Base-by-base conservation (phyloP, 2,888 invertebrate genomes). In the Zeuzera pyrina region DNA sequence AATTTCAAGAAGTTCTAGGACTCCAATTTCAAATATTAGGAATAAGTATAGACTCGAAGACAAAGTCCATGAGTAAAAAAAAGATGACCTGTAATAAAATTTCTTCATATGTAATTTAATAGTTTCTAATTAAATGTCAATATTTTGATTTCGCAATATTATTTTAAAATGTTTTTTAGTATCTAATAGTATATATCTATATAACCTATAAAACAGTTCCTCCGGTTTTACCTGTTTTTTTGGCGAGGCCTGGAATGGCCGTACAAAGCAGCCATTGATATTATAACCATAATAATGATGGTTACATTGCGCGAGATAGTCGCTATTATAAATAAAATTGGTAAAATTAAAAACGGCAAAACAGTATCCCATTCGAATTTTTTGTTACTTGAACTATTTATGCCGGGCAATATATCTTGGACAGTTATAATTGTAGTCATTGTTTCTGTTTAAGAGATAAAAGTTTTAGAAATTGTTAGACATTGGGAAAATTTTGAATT, bases 41-140 rank as follows among this genome's bases (percentile, higher is more conserved):
- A 89, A 87, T 59, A 93, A 71, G 47, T 86, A 85, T 3, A 88
- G 48, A 2, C 88, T 83, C 6, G 93, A 91, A 26, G 89, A 87
- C 24, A 91, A 56, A 1, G 89, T 86, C 93, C 93, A 93, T 43
- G 89, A 86, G 38, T 87, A 85, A 62, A 93, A 93, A 64, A 94
- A 93, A 52, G 88, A 88, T 1, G 92, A 90, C 36, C 88, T 84
- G 57, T n/a, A 69, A 34, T 14, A 21, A 29, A 27, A 12, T 27
- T 25, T 25, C n/a, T 15, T 24, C 24, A 24, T 11, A 24, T 24
- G 11, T 8, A 24, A n/a, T 24, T 10, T 10, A 24, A n/a, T 1
- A n/a, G 24, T 10, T 24, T 5, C 24, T 24, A n/a, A 6, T 8
- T 5, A 24, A 24, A 19, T 6, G 5, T 19, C 8, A 19, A 6